Conservation (phyloP, 1,140 invertebrate species). For the Melanaphis sacchari region DNA sequence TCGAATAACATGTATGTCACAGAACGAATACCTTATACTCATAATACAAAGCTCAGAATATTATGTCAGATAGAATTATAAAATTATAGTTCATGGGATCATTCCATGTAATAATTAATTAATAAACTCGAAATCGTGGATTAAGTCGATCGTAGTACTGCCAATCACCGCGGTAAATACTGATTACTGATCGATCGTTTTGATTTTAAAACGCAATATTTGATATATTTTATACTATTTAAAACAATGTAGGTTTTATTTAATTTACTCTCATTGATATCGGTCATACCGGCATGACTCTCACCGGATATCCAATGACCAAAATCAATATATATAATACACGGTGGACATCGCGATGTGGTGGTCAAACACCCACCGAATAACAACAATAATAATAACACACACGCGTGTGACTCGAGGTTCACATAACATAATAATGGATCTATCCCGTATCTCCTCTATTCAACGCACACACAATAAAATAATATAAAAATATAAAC, state of each 20-base stretch:
- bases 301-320: background rate
- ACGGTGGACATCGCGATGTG: background rate
- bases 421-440: background rate
- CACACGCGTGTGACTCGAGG: background rate
- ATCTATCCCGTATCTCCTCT: background rate
- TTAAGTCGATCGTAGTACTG: no score
- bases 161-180: no score
- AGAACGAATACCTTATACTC: no score
- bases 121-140: no score
- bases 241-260: background rate
- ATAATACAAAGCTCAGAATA: no score
- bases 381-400: background rate
- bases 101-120: no score
- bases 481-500: background rate
- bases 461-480: background rate
- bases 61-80: no score
- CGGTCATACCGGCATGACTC: background rate
- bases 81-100: no score
- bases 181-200: no score
- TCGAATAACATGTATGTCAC: no score
- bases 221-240: background rate
- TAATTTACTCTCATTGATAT: background rate
- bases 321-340: slow-evolving; percentile 16
- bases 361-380: background rate
- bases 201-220: background rate